phyloP scores from a whole-genome alignment of 2,888 invertebrate genomes.

The Hypsopygia costalis region DNA sequence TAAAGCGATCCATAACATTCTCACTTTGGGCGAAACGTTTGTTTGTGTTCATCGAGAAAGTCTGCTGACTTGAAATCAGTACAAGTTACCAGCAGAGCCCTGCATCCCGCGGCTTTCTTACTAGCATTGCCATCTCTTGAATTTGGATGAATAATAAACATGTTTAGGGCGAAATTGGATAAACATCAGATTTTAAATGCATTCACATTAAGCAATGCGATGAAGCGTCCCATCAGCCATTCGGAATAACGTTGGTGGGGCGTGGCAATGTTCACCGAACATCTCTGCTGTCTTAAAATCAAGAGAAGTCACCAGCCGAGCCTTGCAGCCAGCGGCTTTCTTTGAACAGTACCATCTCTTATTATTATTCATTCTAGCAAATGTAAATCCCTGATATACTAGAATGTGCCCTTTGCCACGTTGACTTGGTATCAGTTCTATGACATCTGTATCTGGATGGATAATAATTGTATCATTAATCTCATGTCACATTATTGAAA shows the following conservation, averaged over 20 bases:
- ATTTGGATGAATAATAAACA: no score
- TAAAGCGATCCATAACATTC: no score
- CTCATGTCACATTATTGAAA: no score
- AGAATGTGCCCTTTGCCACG: slow-evolving; percentile 21
- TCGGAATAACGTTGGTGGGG: slow-evolving; percentile 9
- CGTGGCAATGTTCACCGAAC: slow-evolving; percentile 6
- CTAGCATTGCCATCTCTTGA: no score
- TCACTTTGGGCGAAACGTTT: no score
- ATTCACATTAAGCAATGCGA: neutral
- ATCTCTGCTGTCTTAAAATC: neutral
- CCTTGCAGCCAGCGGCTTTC: slow-evolving; percentile 20
- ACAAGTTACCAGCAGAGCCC: no score
- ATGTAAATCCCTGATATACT: slow-evolving; percentile 27
- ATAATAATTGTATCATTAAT: no score
- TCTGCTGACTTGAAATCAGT: no score
- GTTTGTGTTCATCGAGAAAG: no score
- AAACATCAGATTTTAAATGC: no score
- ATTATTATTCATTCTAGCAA: slow-evolving; percentile 22
- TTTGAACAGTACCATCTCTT: slow-evolving; percentile 31
- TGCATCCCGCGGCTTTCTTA: no score
- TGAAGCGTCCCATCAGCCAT: slow-evolving; percentile 6
- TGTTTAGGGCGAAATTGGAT: no score
- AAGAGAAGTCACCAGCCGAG: slow-evolving; percentile 11
- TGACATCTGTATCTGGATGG: neutral
- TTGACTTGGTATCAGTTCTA: slow-evolving; percentile 20